phyloP scores from a whole-genome alignment of 2,113 vertebrate species.

The Heloderma charlesbogerti region DNA sequence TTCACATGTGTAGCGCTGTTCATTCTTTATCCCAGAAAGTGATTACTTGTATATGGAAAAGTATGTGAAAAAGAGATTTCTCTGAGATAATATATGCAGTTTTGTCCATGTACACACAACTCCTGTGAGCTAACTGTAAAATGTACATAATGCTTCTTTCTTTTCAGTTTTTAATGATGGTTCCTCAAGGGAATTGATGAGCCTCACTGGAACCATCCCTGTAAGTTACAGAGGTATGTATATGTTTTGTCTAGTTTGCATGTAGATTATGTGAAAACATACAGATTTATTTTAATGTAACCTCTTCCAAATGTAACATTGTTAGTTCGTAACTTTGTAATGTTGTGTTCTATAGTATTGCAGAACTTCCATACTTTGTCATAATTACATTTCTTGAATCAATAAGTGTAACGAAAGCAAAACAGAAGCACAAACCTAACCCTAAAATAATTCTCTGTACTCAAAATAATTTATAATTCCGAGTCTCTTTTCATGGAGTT shows the following conservation, averaged over 20 bases:
- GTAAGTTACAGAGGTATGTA: constrained; percentile 93
- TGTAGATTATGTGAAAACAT: background rate
- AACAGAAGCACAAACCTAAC: background rate
- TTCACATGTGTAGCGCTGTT: background rate
- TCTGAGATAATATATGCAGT: background rate
- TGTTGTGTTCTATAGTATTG: background rate
- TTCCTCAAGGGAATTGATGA: constrained; percentile 93
- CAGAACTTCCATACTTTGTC: background rate
- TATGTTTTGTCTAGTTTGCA: background rate
- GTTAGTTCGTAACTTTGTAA: background rate
- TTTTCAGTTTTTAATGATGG: constrained; percentile 97
- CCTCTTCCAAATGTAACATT: background rate
- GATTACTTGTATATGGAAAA: background rate
- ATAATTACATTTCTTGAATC: too few species aligned
- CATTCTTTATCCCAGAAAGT: background rate
- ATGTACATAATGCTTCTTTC: background rate
- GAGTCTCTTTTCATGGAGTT: background rate
- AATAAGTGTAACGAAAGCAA: background rate
- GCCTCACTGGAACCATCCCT: constrained; percentile 95
- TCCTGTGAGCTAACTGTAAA: background rate
- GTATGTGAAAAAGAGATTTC: background rate
- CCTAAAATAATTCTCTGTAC: background rate
- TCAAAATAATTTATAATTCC: background rate
- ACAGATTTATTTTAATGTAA: background rate
- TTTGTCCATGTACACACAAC: rapidly evolving